phyloP scores from a whole-genome alignment of 2,797 vertebrate genomes.

The Taeniopygia guttata region DNA sequence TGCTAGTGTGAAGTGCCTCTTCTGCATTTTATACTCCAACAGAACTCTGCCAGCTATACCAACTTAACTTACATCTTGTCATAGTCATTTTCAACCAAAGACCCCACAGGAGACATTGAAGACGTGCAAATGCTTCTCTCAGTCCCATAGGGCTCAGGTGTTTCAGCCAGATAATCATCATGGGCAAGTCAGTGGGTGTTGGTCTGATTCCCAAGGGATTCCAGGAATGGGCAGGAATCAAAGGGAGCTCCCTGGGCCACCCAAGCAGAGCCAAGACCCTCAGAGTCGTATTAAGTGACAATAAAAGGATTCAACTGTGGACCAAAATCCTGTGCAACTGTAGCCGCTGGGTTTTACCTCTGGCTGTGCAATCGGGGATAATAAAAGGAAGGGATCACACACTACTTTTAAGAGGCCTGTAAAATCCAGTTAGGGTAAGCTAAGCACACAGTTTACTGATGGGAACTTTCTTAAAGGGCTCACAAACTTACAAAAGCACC shows the following conservation, averaged over 20 bases:
- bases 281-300: neutral
- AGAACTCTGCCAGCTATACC: neutral
- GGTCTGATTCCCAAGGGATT: neutral
- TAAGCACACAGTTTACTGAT: neutral
- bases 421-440: neutral
- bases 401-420: neutral
- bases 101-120: neutral
- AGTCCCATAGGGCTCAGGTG: neutral
- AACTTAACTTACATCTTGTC: accelerated
- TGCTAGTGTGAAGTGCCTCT: neutral
- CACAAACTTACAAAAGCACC: neutral
- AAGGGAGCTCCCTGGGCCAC: neutral
- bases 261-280: neutral
- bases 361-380: neutral
- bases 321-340: neutral
- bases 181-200: accelerated
- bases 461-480: neutral
- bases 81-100: neutral
- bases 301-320: neutral
- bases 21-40: neutral
- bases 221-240: neutral
- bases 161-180: neutral
- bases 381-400: neutral
- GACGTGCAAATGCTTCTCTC: neutral
- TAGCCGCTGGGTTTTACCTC: neutral